Base-by-base conservation (phyloP, 1,140 invertebrate species). In the Maconellicoccus hirsutus region DNA sequence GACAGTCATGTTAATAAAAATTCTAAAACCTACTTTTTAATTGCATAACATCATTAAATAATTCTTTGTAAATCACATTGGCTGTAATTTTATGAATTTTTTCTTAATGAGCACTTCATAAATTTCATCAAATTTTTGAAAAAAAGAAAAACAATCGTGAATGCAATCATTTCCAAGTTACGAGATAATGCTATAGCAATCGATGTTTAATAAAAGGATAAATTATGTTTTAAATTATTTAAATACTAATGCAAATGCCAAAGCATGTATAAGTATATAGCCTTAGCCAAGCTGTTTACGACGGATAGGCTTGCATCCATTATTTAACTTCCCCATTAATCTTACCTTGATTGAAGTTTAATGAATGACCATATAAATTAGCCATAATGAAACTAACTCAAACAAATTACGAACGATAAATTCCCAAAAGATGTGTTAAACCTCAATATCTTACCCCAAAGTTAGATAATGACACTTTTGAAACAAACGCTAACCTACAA, bases 261-360 rank as follows among this genome's bases (percentile, higher is more conserved):
- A 19, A 52, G 42, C 42, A n/a, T n/a, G n/a, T n/a, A n/a, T n/a
- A n/a, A n/a, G 42, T 19, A 52, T 6, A 52, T 2, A 2, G 42
- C 12, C 42, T 6, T 33, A 33, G 29, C 29, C 29, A 33, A 33
- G 29, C 29, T 33, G 6, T 52, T 52, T 52, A 16, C n/a, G 42
- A 52, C 42, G 42, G 42, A 52, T 52, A 3, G 6, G 42, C 29
- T 52, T 52, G 42, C 42, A 52, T 52, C n/a, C 42, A 52, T 52
- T 52, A 52, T 52, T 52, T 52, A 52, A 52, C 42, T 52, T 52
- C 2, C 12, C 42, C 42, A 52, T 52, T 52, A 52, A 52, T 52
- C 42, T 52, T 52, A 52, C 42, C 42, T 52, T 52, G 42, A 52
- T 52, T 52, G 42, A 52, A 52, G 42, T 52, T 52, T 52, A 52